These are phyloP conservation scores for Metacarcinus magister DNA, from an alignment of 2,888 invertebrate species.

Conservation along the genomic window DNA sequence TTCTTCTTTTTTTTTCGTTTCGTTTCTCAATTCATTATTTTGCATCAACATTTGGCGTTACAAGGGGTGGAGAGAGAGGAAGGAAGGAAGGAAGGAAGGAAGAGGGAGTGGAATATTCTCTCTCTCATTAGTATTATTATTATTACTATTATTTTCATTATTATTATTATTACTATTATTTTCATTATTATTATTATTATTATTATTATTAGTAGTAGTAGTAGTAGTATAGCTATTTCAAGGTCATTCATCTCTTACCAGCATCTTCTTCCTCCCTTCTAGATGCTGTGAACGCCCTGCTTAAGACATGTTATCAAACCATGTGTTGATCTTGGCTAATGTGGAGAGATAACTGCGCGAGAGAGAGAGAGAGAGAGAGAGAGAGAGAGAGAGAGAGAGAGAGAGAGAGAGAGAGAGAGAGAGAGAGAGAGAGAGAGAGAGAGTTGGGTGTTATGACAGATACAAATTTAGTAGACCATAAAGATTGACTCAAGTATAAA, in stretches of 20 bases:
- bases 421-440: conserved; percentile 37
- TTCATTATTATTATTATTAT: no score
- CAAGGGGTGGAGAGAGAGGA: no score
- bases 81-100: no score
- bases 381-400: conserved; percentile 39
- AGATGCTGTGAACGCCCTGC: background rate
- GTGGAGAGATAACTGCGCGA: background rate
- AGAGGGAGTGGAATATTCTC: no score
- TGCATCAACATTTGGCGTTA: background rate
- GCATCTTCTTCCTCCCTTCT: background rate
- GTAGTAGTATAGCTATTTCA: no score
- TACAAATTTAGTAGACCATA: background rate
- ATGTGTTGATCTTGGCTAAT: background rate
- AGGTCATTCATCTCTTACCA: background rate
- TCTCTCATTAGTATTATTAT: no score
- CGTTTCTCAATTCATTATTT: background rate
- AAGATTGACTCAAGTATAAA: background rate
- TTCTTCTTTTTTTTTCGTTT: no score
- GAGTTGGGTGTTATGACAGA: background rate
- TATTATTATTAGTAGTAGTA: no score
- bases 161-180: no score
- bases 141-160: no score
- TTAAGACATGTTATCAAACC: background rate
- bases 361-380: background rate
- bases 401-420: conserved; percentile 12